Percentiles rank a stretch among this genome's conserved stretches.
Conservation (phyloP, 2,113 vertebrate species). For the Brachyhypopomus occidentalis region DNA sequence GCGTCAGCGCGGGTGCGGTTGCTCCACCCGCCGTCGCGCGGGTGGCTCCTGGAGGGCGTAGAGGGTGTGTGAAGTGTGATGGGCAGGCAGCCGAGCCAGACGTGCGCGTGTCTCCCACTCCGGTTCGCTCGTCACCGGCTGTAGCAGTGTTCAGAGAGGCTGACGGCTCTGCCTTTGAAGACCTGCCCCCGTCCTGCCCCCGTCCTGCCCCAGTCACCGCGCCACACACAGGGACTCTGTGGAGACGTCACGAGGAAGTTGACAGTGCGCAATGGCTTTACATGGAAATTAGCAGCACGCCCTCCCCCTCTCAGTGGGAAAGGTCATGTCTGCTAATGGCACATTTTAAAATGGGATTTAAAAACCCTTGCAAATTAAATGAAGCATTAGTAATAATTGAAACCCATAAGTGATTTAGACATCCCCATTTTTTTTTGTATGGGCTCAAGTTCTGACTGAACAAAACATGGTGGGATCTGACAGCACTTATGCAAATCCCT, state of each 20-base stretch:
- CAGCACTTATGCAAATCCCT: too few species aligned
- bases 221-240: not conserved
- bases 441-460: not conserved
- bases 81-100: not conserved
- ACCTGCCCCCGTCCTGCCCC: too few species aligned
- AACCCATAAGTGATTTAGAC: not conserved
- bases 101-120: not conserved
- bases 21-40: too few species aligned
- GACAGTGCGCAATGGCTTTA: not conserved
- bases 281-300: not conserved
- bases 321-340: conserved; percentile 6
- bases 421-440: not conserved
- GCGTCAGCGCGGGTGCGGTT: conserved; percentile 11
- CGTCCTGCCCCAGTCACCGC: not conserved
- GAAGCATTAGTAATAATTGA: conserved; percentile 9
- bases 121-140: not conserved
- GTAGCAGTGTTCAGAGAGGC: too few species aligned
- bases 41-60: too few species aligned
- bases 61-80: not conserved
- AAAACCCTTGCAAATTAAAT: not conserved
- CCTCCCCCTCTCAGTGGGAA: not conserved
- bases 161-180: too few species aligned
- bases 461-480: not conserved
- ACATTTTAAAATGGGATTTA: conserved; percentile 17
- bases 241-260: not conserved